Percentiles rank a stretch among this genome's conserved stretches.
phyloP scores from a whole-genome alignment of 2,888 invertebrate genomes.

The Dorcus hopei region DNA sequence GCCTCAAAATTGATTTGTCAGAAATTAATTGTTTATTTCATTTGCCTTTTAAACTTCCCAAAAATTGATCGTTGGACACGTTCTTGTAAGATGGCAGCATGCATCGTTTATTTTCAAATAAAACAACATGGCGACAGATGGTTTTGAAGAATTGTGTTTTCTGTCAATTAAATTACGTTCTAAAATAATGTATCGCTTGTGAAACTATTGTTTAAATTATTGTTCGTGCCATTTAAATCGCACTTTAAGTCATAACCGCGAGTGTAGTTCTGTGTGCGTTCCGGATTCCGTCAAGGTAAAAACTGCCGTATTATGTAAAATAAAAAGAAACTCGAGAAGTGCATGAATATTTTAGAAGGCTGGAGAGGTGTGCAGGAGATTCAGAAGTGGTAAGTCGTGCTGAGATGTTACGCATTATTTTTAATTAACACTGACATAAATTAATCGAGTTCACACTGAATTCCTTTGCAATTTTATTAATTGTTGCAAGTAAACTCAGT shows the following conservation, averaged over 20 bases:
- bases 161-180: slow-evolving; percentile 24
- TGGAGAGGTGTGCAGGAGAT: background rate
- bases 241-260: slow-evolving; percentile 5
- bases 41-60: background rate
- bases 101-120: slow-evolving; percentile 25
- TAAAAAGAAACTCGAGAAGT: background rate
- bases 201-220: background rate
- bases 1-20: background rate
- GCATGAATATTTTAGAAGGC: background rate
- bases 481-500: too few relatives aligned
- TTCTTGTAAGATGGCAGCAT: background rate
- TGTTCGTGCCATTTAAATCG: slow-evolving; percentile 11
- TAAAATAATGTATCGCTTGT: slow-evolving; percentile 13
- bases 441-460: too few relatives aligned
- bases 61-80: background rate
- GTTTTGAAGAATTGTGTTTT: slow-evolving; percentile 27
- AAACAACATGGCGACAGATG: slow-evolving; percentile 32
- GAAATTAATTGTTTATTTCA: background rate
- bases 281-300: too few relatives aligned
- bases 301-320: too few relatives aligned
- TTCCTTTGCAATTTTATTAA: too few relatives aligned
- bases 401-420: background rate
- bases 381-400: background rate
- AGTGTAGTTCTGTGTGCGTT: slow-evolving; percentile 2
- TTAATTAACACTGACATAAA: background rate